phyloP scores from a whole-genome alignment of 2,113 vertebrate genomes.

The Scopus umbretta region DNA sequence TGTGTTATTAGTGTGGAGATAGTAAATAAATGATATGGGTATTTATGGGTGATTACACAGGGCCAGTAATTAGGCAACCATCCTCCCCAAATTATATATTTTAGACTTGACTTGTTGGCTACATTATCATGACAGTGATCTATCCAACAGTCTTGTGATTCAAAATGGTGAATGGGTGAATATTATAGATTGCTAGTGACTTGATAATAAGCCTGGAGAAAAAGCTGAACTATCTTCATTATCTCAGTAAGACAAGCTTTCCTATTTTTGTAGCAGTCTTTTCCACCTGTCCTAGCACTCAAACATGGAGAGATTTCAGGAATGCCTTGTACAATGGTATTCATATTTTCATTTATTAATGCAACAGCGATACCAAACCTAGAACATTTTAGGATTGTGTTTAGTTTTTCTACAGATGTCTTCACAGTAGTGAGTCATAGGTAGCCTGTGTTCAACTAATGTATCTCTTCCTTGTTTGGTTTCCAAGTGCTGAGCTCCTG shows the following conservation, averaged over 20 bases:
- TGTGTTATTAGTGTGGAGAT: not conserved
- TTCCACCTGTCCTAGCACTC: not conserved
- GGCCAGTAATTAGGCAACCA: not conserved
- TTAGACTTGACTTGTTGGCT: not conserved
- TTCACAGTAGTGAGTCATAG: not conserved
- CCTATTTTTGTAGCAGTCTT: not conserved
- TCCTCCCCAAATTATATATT: not conserved
- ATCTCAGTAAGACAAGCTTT: not conserved
- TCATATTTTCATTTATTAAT: not conserved
- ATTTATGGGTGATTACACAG: not conserved
- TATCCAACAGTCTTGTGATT: not conserved
- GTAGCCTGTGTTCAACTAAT: not conserved
- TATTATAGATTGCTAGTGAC: not conserved
- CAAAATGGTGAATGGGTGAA: not conserved
- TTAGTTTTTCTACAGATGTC: not conserved
- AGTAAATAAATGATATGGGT: not conserved
- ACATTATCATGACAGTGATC: not conserved
- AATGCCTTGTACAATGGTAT: not conserved
- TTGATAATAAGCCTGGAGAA: not conserved
- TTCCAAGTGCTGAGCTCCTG: not conserved
- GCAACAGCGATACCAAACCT: not conserved
- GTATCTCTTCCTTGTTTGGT: not conserved
- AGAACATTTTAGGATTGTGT: not conserved
- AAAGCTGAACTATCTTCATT: not conserved
- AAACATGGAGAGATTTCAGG: not conserved